Conservation (phyloP, 2,888 invertebrate species). For the Thymelicus lineola region DNA sequence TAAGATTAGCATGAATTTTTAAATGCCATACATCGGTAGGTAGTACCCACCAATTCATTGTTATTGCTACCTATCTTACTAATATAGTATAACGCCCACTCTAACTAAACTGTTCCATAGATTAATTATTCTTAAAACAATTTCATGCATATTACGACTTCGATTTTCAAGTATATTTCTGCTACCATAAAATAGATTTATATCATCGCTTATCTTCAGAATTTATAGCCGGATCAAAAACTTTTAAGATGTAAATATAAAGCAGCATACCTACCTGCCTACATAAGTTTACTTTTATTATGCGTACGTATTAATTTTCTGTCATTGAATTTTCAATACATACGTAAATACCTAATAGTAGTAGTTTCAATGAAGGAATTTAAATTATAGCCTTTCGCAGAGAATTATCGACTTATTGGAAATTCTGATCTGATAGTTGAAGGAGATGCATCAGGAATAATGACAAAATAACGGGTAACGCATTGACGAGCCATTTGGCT, state of each 20-base stretch:
- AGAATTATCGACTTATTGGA: conserved; percentile 43
- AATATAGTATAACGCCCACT: neutral
- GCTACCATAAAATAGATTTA: conserved; percentile 4
- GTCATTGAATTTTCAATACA: neutral
- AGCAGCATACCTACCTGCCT: neutral
- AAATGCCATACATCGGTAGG: too few species aligned
- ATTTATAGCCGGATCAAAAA: conserved; percentile 3
- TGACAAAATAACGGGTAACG: conserved; percentile 47
- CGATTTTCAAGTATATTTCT: conserved; percentile 1
- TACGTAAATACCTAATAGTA: neutral
- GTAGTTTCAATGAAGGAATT: conserved; percentile 26
- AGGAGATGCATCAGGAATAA: conserved; percentile 48
- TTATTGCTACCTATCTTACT: too few species aligned
- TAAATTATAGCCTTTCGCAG: conserved; percentile 39
- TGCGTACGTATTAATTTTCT: neutral
- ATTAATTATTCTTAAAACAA: conserved; percentile 6
- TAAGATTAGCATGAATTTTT: too few species aligned
- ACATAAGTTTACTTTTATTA: neutral
- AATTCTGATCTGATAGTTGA: conserved; percentile 44
- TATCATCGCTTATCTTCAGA: neutral
- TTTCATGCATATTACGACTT: conserved; percentile 15
- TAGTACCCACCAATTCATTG: too few species aligned
- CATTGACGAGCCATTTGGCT: conserved; percentile 47
- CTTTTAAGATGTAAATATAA: neutral
- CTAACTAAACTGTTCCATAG: neutral